Evolutionary conservation across 2,797 vertebrate genomes (phyloP).

Genomic region (Arctocebus calabarensis): DNA sequence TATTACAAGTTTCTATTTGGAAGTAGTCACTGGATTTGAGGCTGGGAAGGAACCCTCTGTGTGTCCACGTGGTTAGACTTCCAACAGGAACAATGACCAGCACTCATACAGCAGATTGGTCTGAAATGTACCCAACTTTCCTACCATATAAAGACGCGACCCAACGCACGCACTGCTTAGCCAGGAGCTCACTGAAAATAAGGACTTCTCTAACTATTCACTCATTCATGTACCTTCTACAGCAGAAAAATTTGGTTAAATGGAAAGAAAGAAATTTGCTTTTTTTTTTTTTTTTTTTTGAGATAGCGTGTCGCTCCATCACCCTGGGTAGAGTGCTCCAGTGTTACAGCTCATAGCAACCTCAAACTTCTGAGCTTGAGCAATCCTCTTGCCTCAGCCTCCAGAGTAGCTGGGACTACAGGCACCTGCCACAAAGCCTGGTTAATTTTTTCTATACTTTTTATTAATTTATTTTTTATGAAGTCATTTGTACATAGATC

Average conservation of each 20-base stretch:
- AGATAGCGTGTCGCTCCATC: too few species aligned
- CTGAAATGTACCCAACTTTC: background rate
- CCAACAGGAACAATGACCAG: background rate
- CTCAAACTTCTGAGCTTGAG: too few species aligned
- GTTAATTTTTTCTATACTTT: too few species aligned
- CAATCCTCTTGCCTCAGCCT: too few species aligned
- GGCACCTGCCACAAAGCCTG: too few species aligned
- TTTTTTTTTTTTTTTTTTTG: too few species aligned
- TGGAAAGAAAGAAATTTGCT: background rate
- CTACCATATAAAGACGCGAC: conserved; percentile 25
- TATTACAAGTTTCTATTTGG: background rate
- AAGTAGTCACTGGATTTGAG: conserved; percentile 17
- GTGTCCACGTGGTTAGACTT: background rate
- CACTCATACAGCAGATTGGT: conserved; percentile 1
- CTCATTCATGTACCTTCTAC: background rate
- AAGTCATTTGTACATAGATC: too few species aligned
- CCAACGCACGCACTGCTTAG: background rate
- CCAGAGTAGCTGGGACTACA: too few species aligned
- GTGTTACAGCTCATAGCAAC: too few species aligned
- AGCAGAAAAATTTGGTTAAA: background rate
- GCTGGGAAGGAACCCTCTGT: background rate
- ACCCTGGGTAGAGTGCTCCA: too few species aligned
- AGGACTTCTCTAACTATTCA: background rate
- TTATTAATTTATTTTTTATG: too few species aligned
- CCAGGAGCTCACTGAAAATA: conserved; percentile 1